Conservation (phyloP, 2,888 invertebrate species). For the Troides aeacus region DNA sequence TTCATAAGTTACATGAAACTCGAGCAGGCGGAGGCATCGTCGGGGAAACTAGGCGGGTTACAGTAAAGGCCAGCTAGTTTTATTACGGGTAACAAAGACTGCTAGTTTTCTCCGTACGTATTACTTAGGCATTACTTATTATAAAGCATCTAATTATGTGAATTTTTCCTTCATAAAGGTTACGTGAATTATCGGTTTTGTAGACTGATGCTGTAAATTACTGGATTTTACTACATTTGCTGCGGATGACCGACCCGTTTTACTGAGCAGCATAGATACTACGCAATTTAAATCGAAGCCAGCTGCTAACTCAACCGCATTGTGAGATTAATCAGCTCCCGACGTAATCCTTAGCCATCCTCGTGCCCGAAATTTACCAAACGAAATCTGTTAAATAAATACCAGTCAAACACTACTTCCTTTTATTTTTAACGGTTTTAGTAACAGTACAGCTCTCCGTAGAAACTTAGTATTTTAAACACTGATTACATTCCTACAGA, state of each 20-base stretch:
- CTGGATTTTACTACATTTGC: background rate
- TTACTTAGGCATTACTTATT: too few relatives aligned
- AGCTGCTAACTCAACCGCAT: conserved; percentile 12
- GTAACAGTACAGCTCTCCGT: background rate
- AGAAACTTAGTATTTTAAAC: background rate
- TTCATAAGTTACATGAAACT: background rate
- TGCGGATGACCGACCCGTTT: background rate
- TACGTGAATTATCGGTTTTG: background rate
- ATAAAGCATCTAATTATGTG: too few relatives aligned
- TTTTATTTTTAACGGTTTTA: background rate
- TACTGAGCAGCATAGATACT: conserved; percentile 9
- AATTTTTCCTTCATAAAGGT: too few relatives aligned
- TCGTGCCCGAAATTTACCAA: conserved; percentile 7
- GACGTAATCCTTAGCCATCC: conserved; percentile 18
- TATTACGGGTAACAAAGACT: background rate
- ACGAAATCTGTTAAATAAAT: conserved; percentile 4
- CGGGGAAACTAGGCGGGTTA: background rate
- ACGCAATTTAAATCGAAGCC: conserved; percentile 11
- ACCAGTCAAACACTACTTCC: background rate
- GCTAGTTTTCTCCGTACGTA: background rate
- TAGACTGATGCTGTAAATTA: background rate
- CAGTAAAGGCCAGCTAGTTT: background rate
- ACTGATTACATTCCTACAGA: background rate
- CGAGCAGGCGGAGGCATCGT: background rate
- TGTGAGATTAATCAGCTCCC: conserved; percentile 17